Evolutionary conservation across 2,888 invertebrate species (phyloP), one percentile per base, ranked within the genome.

Genomic region (Entomobrya proxima): DNA sequence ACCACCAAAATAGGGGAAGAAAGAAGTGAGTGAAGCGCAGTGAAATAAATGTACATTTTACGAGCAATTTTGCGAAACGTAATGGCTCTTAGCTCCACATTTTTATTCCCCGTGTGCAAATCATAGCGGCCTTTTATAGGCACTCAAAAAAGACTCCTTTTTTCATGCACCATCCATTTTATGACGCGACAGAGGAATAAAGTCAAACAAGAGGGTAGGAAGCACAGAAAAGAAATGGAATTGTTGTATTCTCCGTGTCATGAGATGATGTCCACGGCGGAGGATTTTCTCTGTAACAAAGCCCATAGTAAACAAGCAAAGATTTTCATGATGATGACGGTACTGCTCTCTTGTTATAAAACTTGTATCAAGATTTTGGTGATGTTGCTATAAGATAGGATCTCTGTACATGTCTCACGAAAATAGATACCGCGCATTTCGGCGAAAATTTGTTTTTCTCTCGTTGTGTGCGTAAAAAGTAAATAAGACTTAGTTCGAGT

Each of bases 31-130:
- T 76, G 72, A 77, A 75, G 55, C 74, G 81, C 75, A 69, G 83
- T 75, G 86, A 80, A 67, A 82, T 85, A 87, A 88, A 89, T 88
- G 87, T 87, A 82, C 78, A 84, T 89, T 89, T 89, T 89, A 89
- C 88, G 88, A 89, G 81, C 87, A 85, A 79, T 85, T 87, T 88
- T 89, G 88, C 88, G 87, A 89, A 89, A 87, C 86, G 88, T 88
- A 89, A 89, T 89, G 88, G 88, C 88, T 88, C 86, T 89, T 88
- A 87, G 88, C 86, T 88, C 87, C 82, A 88, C 88, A 87, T 89
- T 89, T 85, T 89, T 89, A 89, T 89, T 89, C 88, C 88, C 88
- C 81, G 80, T 88, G 88, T 89, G 88, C 88, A 89, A 89, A 89
- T 89, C 88, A 89, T 88, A 88, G 85, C 81, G 81, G 87, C 85